These are phyloP conservation scores for Eilema sororculum DNA, from an alignment of 2,888 invertebrate genomes.

Conservation along the genomic window DNA sequence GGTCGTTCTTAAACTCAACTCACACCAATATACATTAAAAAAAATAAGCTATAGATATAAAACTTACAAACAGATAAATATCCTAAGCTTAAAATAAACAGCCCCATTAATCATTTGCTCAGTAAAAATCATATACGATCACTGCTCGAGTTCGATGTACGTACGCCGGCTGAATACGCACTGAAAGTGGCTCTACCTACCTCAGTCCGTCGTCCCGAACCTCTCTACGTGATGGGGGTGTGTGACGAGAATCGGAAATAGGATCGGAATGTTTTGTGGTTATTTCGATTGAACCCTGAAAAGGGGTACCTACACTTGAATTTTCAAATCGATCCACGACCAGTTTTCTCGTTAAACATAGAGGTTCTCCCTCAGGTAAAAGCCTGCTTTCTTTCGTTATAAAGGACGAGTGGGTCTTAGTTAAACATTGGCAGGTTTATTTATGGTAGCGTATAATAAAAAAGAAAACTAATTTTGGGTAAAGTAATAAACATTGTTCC, in stretches of 20 bases:
- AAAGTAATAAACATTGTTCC: constrained; percentile 50
- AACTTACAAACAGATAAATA: not conserved
- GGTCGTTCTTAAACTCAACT: not conserved
- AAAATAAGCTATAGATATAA: not conserved
- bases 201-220: constrained; percentile 51
- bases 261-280: constrained; percentile 81
- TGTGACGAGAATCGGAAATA: constrained; percentile 83
- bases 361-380: constrained; percentile 66
- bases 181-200: constrained; percentile 65
- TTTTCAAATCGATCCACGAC: constrained; percentile 69
- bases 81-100: constrained; percentile 13
- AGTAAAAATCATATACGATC: constrained; percentile 48
- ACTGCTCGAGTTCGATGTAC: constrained; percentile 32
- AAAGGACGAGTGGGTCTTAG: constrained; percentile 56
- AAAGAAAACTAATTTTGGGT: constrained; percentile 55
- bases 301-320: constrained; percentile 73
- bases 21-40: not conserved
- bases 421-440: constrained; percentile 57
- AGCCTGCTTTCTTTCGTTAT: constrained; percentile 60
- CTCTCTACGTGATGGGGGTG: constrained; percentile 73
- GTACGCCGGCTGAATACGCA: constrained; percentile 63
- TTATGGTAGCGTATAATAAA: constrained; percentile 53
- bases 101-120: constrained; percentile 39
- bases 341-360: constrained; percentile 73
- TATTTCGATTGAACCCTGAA: constrained; percentile 81